Conservation (phyloP, 2,888 invertebrate genomes). For the Pediacus dermestoides region DNA sequence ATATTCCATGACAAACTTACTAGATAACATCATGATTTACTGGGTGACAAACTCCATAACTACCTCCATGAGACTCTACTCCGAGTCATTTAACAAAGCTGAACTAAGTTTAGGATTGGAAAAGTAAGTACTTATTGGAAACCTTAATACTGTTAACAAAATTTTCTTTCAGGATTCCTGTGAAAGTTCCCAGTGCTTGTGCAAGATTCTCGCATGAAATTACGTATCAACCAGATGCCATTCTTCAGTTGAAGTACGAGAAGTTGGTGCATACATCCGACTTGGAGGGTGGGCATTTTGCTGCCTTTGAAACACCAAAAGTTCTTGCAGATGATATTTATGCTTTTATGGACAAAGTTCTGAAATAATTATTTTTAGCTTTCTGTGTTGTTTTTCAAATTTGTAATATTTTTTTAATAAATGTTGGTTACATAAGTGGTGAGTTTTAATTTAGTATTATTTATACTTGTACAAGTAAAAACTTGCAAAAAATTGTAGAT, state of each 20-base stretch:
- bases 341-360: slow-evolving; percentile 28
- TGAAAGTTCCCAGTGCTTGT: slow-evolving; percentile 69
- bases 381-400: too few species aligned
- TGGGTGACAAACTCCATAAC: slow-evolving; percentile 73
- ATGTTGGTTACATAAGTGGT: too few species aligned
- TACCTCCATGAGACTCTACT: slow-evolving; percentile 70
- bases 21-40: slow-evolving; percentile 82
- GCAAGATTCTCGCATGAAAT: slow-evolving; percentile 72
- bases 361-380: too few species aligned
- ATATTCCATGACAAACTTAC: slow-evolving; percentile 65
- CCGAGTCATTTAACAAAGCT: slow-evolving; percentile 54
- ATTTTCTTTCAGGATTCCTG: slow-evolving; percentile 56
- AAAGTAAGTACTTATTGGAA: slow-evolving; percentile 12
- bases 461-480: too few species aligned
- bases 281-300: slow-evolving; percentile 35
- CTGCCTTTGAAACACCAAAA: slow-evolving; percentile 36
- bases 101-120: slow-evolving; percentile 22
- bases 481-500: too few species aligned
- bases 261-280: slow-evolving; percentile 58
- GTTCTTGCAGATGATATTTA: slow-evolving; percentile 35
- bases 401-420: too few species aligned
- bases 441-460: too few species aligned
- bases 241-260: slow-evolving; percentile 58
- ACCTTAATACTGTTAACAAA: slow-evolving; percentile 6
- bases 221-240: slow-evolving; percentile 55